These are phyloP conservation scores for Synanthedon formicaeformis DNA, from an alignment of 2,888 invertebrate genomes.

Conservation along the genomic window DNA sequence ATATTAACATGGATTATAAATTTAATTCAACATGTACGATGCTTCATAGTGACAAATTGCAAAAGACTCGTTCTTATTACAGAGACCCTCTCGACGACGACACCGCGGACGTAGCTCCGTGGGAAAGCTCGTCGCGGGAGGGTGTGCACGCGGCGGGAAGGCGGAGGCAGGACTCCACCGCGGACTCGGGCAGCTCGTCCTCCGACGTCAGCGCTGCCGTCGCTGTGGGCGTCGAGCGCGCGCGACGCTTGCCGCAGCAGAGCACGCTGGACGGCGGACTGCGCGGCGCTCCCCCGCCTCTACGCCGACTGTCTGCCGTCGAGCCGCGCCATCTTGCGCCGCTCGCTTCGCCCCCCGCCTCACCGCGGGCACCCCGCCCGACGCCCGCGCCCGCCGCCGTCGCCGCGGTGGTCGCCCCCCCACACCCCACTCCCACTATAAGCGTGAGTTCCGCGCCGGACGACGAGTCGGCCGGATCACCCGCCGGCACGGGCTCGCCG, in stretches of 20 bases:
- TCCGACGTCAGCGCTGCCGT: slow-evolving; percentile 76
- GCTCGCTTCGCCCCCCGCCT: slow-evolving; percentile 53
- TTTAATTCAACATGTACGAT: background rate
- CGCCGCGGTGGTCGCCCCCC: slow-evolving; percentile 38
- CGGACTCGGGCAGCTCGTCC: slow-evolving; percentile 80
- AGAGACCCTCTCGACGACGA: slow-evolving; percentile 54
- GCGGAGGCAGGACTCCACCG: slow-evolving; percentile 75
- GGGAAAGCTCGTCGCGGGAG: slow-evolving; percentile 32
- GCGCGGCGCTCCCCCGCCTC: slow-evolving; percentile 58
- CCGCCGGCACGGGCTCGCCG: slow-evolving; percentile 33
- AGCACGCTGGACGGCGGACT: slow-evolving; percentile 76
- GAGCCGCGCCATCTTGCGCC: slow-evolving; percentile 73
- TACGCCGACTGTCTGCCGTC: slow-evolving; percentile 57
- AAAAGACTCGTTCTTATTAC: slow-evolving; percentile 2
- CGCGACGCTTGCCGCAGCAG: slow-evolving; percentile 75
- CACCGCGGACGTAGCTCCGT: slow-evolving; percentile 35
- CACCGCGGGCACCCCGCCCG: slow-evolving; percentile 40
- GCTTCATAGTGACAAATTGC: background rate
- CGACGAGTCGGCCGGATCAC: slow-evolving; percentile 52
- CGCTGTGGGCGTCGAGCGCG: slow-evolving; percentile 67
- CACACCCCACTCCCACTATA: slow-evolving; percentile 71
- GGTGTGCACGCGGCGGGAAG: slow-evolving; percentile 34
- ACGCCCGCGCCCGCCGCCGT: slow-evolving; percentile 29
- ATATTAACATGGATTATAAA: background rate
- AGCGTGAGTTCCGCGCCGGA: slow-evolving; percentile 81